Conservation (phyloP, 2,888 invertebrate species). For the Antheraea yamamai region DNA sequence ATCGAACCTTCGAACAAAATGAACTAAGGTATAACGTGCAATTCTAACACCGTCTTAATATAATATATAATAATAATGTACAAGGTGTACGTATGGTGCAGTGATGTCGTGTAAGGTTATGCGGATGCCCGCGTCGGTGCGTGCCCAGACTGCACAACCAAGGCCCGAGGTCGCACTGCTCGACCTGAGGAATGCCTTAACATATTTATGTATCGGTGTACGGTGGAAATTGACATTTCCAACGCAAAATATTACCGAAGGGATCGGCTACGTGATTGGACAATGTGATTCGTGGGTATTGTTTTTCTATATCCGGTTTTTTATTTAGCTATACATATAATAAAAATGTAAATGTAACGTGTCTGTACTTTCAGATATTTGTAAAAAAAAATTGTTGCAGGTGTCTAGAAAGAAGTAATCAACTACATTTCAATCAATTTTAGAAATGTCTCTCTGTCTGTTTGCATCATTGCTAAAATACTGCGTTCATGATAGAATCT, state of each 20-base stretch:
- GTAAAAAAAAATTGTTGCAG: too few species aligned
- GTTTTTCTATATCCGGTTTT: neutral
- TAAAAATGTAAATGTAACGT: too few species aligned
- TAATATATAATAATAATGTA: constrained; percentile 3
- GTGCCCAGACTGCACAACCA: constrained; percentile 63
- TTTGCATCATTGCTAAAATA: too few species aligned
- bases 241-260: constrained; percentile 20
- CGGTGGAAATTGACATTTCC: constrained; percentile 26
- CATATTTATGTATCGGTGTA: constrained; percentile 39
- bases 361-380: too few species aligned
- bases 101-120: constrained; percentile 60
- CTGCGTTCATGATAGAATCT: too few species aligned
- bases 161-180: constrained; percentile 63
- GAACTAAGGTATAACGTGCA: neutral
- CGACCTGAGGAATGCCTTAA: constrained; percentile 54
- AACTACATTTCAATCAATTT: too few species aligned
- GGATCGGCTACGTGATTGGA: constrained; percentile 15
- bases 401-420: too few species aligned
- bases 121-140: constrained; percentile 67
- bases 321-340: too few species aligned
- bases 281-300: neutral
- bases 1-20: neutral
- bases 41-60: neutral
- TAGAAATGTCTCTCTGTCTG: too few species aligned
- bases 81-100: constrained; percentile 17